Conservation (phyloP, 2,888 invertebrate genomes). For the Subacronicta megacephala region DNA sequence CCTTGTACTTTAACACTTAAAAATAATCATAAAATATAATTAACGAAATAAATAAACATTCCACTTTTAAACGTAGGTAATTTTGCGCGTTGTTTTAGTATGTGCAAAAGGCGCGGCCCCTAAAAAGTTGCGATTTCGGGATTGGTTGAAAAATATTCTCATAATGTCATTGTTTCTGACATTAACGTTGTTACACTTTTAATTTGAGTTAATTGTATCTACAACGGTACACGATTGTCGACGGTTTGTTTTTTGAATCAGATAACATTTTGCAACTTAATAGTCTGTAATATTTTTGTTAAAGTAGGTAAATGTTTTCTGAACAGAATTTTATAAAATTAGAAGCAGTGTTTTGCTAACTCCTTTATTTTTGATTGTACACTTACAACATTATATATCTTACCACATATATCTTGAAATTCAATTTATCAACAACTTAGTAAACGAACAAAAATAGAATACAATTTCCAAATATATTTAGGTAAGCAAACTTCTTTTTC, state of each 20-base stretch:
- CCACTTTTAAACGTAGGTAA: slow-evolving; percentile 36
- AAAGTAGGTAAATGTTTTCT: no score
- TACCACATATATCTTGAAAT: no score
- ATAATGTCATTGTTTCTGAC: slow-evolving; percentile 60
- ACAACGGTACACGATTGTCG: slow-evolving; percentile 66
- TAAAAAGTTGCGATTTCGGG: slow-evolving; percentile 44
- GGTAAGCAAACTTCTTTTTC: slow-evolving; percentile 70
- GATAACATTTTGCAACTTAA: slow-evolving; percentile 56
- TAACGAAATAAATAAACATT: slow-evolving; percentile 34
- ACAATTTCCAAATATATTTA: no score
- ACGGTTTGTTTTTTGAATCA: slow-evolving; percentile 64
- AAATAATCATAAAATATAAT: not conserved
- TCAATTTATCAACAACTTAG: no score
- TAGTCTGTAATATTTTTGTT: slow-evolving; percentile 47
- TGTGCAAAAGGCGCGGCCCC: slow-evolving; percentile 30
- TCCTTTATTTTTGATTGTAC: no score
- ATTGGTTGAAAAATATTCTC: slow-evolving; percentile 60
- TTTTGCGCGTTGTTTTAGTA: slow-evolving; percentile 43
- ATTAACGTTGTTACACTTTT: slow-evolving; percentile 66
- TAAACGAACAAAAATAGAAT: no score
- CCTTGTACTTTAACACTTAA: no score
- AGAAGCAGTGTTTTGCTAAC: no score
- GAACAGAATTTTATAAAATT: not conserved
- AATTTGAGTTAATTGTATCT: slow-evolving; percentile 74
- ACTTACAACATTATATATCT: no score